These are phyloP conservation scores for Tenthredo scrophulariae DNA, from an alignment of 2,888 invertebrate genomes.

Conservation along the genomic window DNA sequence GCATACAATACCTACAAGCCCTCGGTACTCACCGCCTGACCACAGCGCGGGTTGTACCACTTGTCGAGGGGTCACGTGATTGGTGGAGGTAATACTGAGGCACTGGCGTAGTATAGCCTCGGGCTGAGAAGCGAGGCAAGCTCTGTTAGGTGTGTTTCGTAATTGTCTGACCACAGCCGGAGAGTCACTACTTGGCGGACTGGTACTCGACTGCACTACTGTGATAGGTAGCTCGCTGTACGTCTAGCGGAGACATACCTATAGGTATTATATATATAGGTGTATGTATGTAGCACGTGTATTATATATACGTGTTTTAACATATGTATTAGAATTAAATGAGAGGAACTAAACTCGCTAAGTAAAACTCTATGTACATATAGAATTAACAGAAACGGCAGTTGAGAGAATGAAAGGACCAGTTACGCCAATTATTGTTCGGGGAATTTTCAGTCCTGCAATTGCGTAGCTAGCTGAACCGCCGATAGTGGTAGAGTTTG, in stretches of 20 bases:
- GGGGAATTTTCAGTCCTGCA: conserved; percentile 6
- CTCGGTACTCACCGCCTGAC: conserved; percentile 51
- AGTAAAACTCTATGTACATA: neutral
- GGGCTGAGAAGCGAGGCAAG: conserved; percentile 13
- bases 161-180: conserved; percentile 38
- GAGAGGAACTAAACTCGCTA: neutral
- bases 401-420: conserved; percentile 24
- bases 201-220: conserved; percentile 38
- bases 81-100: conserved; percentile 36
- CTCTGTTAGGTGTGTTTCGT: conserved; percentile 48
- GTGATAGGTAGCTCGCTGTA: neutral
- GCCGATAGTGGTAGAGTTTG: conserved; percentile 7
- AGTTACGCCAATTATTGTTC: conserved; percentile 26
- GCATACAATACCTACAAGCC: conserved; percentile 36
- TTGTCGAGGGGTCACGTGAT: conserved; percentile 57
- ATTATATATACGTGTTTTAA: neutral
- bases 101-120: neutral
- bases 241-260: neutral
- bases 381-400: neutral
- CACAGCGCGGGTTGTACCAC: conserved; percentile 58
- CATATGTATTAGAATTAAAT: neutral
- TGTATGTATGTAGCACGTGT: neutral
- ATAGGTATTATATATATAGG: neutral
- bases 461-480: neutral
- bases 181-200: conserved; percentile 46